Conservation (phyloP, 2,888 invertebrate species). For the Adineta ricciae region DNA sequence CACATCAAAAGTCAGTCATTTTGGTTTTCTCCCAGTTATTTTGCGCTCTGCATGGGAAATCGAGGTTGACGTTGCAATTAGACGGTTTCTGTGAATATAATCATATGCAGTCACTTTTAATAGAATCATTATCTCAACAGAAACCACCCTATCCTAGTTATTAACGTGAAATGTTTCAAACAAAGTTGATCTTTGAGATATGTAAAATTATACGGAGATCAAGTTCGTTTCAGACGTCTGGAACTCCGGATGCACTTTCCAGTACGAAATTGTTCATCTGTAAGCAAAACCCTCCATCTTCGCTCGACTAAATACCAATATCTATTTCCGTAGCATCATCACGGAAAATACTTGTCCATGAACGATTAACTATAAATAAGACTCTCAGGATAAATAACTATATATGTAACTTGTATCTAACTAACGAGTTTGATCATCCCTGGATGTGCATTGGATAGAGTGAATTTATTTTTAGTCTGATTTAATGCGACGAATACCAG, state of each 20-base stretch:
- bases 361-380: not conserved
- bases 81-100: no score
- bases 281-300: not conserved
- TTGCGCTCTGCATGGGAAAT: no score
- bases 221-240: not conserved
- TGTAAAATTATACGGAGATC: not conserved
- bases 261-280: not conserved
- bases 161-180: no score
- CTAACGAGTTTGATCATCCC: no score
- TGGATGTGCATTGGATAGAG: no score
- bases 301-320: not conserved
- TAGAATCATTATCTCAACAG: no score
- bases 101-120: no score
- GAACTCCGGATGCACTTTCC: not conserved
- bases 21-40: no score
- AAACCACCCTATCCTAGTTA: no score
- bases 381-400: not conserved
- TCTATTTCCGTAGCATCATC: not conserved
- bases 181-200: not conserved
- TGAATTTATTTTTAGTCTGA: not conserved
- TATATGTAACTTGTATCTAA: no score
- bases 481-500: constrained; percentile 17
- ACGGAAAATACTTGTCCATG: not conserved
- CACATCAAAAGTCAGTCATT: no score
- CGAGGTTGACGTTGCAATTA: no score